Evolutionary conservation across 1,140 invertebrate species (phyloP), one percentile per base, ranked within the genome.

Genomic region (Penaeus indicus): DNA sequence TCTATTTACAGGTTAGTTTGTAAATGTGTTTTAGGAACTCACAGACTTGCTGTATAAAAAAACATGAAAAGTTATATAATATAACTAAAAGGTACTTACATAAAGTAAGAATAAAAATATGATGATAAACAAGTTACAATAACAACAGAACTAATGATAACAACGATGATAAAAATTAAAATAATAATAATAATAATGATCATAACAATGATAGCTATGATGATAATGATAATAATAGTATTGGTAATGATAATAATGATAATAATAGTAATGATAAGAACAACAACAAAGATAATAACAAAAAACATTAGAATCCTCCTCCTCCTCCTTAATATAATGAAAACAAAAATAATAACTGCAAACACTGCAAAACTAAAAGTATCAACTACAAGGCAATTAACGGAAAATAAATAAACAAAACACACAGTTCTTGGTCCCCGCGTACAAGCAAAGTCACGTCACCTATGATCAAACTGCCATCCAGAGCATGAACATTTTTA

Each of bases 131-230:
- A 67, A 67, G 11, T 67, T 22, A 67, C 25, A 5, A 67, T 0
- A 5, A 67, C 64, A 67, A 22, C 7, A 42, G 0, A 1, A 42
- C 38, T 42, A 42, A 42, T 42, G 38, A 42, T 42, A 42, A 42
- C 5, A 42, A 42, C 5, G 7, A 42, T 42, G 7, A 38, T 38
- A 38, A 5, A 3, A 38, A 3, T 38, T 3, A 38, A 3, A 38
- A 67, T 67, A 67, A 67, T 7, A 67, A 67, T 67, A 7, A 67
- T 67, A 67, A 67, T 67, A 67, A 67, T 67, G 25, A 67, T 67
- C 2, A 3, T 67, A 67, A 67, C 25, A 67, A 7, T 7, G 7
- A 3, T 7, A 2, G 7, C 25, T 3, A 2, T 67, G 7, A 67
- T 67, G 7, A 67, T 7, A 67, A 3, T 67, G 7, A 38, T 38